Evolutionary conservation across 2,888 invertebrate species (phyloP).

Genomic region (Cosmorhoe ocellata): DNA sequence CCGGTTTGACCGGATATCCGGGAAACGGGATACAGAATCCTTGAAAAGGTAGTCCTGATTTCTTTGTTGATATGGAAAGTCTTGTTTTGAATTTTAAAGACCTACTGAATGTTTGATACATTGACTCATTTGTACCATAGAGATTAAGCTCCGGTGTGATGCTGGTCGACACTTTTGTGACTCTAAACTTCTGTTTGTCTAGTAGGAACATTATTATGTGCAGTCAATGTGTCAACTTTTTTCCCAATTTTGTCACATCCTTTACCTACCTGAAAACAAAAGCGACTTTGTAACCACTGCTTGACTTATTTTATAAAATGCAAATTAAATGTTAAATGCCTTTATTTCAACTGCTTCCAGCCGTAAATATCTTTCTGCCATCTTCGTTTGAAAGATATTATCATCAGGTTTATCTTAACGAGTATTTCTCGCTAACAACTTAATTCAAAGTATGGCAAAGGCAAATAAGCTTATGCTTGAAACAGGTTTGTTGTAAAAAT

Average conservation of each 20-base stretch:
- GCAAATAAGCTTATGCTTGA: constrained; percentile 19
- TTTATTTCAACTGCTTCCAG: constrained; percentile 11
- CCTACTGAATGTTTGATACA: no score
- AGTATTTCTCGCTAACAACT: constrained; percentile 23
- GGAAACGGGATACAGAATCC: constrained; percentile 33
- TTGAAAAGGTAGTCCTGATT: constrained; percentile 29
- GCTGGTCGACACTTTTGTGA: no score
- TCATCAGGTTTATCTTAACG: constrained; percentile 19
- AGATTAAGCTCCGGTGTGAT: no score
- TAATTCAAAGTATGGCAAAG: constrained; percentile 11
- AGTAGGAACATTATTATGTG: no score
- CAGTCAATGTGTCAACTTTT: no score
- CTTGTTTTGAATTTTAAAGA: no score
- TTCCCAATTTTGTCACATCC: no score
- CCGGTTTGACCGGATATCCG: constrained; percentile 45
- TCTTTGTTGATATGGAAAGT: background rate
- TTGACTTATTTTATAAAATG: no score
- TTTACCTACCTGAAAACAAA: no score
- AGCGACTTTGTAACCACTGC: no score
- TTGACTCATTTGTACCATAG: no score
- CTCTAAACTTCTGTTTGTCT: no score
- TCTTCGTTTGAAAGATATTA: constrained; percentile 12
- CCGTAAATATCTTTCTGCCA: constrained; percentile 6
- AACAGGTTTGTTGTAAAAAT: constrained; percentile 49
- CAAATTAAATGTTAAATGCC: constrained; percentile 14